Evolutionary conservation across 2,113 vertebrate genomes (phyloP), one percentile per base, ranked within the genome.

Genomic region (Mirounga angustirostris): DNA sequence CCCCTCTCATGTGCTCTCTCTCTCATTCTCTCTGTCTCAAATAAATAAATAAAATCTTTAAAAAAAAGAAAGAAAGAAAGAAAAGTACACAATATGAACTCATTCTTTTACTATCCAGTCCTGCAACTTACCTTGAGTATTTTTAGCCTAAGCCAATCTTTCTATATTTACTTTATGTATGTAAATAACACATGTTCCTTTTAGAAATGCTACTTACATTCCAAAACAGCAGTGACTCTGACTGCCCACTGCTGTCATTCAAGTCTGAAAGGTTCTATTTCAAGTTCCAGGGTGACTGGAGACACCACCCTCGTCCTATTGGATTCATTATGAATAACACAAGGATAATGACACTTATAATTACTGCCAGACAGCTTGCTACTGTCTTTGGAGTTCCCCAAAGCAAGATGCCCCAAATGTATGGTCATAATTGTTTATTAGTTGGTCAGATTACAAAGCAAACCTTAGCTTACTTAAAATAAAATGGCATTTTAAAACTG

Each of bases 121-220:
- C 67, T 86, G 24, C 50, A 95, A 76, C 22, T 58, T 36, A 90
- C 54, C 83, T 93, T 59, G 73, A 67, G 9, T 94, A 89, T 89
- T 90, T 96, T 93, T 95, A 94, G 36, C 79, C 69, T 71, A 80
- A 95, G 50, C 67, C 76, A 95, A 87, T 76, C 54, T 93, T 91
- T 87, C 79, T 78, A 71, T 93, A 81, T 96, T 97, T 97, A 94
- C 61, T 93, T 94, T 97, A 82, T 84, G 28, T 71, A 92, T 54
- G 89, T 76, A 94, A 97, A 92, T 74, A 97, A 89, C 79, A 94
- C n/a, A n/a, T 67, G 69, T 40, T 78, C 63, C 85, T 97, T 56
- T 94, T 69, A 81, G 76, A 90, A 94, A 67, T 33, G 13, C 40
- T 89, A 74, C 67, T 58, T 93, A 30, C 83, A 78, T 96, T 94